Percentiles rank a stretch among this genome's conserved stretches.
phyloP scores from a whole-genome alignment of 2,113 vertebrate species.

The Micronycteris hirsuta region DNA sequence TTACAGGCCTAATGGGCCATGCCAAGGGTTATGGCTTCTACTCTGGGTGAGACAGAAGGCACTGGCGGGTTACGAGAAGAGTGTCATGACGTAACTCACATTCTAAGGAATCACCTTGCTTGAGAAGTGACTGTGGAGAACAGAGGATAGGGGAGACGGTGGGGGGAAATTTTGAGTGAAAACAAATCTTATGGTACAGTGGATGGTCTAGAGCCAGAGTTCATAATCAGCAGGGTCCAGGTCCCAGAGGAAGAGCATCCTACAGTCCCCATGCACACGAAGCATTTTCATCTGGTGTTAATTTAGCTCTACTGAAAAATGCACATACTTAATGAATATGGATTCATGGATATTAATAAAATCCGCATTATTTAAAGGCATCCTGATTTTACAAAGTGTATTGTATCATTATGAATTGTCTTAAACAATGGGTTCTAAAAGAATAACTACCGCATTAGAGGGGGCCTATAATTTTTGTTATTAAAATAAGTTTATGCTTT shows the following conservation, averaged over 20 bases:
- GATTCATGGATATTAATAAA: conserved; percentile 38
- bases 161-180: not conserved
- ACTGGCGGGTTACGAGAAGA: not conserved
- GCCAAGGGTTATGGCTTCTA: not conserved
- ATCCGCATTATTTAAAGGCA: conserved; percentile 20
- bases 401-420: not conserved
- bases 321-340: conserved; percentile 43
- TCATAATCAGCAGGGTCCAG: not conserved
- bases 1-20: fast-evolving
- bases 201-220: not conserved
- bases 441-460: not conserved
- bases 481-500: not conserved
- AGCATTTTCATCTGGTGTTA: not conserved
- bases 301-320: conserved; percentile 46
- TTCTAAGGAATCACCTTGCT: not conserved
- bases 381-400: conserved; percentile 13
- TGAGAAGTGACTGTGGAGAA: not conserved
- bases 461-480: not conserved
- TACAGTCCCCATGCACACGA: not conserved
- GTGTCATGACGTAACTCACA: not conserved
- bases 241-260: not conserved
- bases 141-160: not conserved
- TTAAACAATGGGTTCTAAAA: conserved; percentile 6
- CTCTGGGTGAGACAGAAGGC: not conserved
- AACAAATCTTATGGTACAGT: not conserved